These are phyloP conservation scores for Melanotaenia parkinsoni DNA, from an alignment of 2,797 vertebrate genomes.

Conservation along the genomic window DNA sequence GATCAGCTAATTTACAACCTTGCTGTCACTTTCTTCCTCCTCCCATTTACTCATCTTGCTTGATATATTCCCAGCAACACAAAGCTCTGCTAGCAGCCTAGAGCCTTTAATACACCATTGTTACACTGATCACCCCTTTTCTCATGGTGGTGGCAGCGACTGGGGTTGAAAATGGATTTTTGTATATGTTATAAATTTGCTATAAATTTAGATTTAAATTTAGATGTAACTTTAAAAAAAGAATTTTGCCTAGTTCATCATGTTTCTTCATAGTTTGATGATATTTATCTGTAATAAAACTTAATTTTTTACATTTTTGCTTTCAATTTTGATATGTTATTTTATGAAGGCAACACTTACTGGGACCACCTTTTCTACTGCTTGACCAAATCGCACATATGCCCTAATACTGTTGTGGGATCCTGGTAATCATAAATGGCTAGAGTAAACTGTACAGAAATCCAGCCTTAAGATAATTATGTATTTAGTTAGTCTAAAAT, in stretches of 20 bases:
- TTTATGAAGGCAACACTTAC: too few relatives aligned
- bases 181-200: neutral
- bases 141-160: neutral
- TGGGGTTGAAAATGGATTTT: neutral
- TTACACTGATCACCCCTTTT: neutral
- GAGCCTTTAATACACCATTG: neutral
- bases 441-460: too few relatives aligned
- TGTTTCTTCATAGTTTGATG: too few relatives aligned
- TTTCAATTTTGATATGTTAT: neutral
- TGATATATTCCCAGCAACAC: neutral
- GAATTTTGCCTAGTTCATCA: too few relatives aligned
- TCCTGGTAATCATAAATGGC: too few relatives aligned
- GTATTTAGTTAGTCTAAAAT: too few relatives aligned
- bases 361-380: too few relatives aligned
- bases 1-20: constrained; percentile 62
- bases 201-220: neutral
- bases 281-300: too few relatives aligned
- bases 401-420: too few relatives aligned
- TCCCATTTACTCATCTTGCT: neutral
- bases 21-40: neutral
- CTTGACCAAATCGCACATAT: too few relatives aligned
- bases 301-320: too few relatives aligned
- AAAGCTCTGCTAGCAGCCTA: constrained; percentile 11
- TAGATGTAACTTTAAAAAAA: neutral
- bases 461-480: too few relatives aligned